These are phyloP conservation scores for Tinea pellionella DNA, from an alignment of 2,888 invertebrate genomes.

Conservation along the genomic window DNA sequence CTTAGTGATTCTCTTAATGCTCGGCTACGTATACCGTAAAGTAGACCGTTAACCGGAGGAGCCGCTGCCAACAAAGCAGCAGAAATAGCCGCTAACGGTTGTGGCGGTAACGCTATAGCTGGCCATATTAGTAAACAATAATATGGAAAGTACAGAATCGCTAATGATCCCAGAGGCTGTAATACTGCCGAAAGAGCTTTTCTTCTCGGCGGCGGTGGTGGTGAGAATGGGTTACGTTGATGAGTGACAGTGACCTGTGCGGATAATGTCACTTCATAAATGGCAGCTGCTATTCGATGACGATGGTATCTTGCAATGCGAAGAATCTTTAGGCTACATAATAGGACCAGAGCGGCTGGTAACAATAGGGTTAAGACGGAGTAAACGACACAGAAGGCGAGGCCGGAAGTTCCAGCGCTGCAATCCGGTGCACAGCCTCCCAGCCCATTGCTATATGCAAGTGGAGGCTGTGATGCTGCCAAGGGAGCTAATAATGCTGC, in stretches of 20 bases:
- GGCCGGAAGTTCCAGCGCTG: slow-evolving; percentile 67
- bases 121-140: slow-evolving; percentile 79
- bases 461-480: slow-evolving; percentile 66
- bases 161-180: slow-evolving; percentile 78
- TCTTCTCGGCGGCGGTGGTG: slow-evolving; percentile 74
- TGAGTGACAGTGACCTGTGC: slow-evolving; percentile 88
- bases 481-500: slow-evolving; percentile 74
- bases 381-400: slow-evolving; percentile 75
- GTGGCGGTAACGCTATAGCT: slow-evolving; percentile 43
- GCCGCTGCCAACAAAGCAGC: slow-evolving; percentile 76
- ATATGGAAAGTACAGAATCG: slow-evolving; percentile 80
- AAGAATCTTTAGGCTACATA: slow-evolving; percentile 78
- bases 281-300: slow-evolving; percentile 85
- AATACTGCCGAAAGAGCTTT: slow-evolving; percentile 76
- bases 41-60: slow-evolving; percentile 79
- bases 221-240: slow-evolving; percentile 81
- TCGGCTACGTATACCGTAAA: slow-evolving; percentile 82
- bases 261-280: slow-evolving; percentile 85
- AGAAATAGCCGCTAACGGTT: slow-evolving; percentile 67
- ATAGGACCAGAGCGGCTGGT: slow-evolving; percentile 75
- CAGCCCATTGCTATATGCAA: slow-evolving; percentile 52
- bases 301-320: slow-evolving; percentile 80
- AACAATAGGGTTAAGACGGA: slow-evolving; percentile 73
- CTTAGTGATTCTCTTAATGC: slow-evolving; percentile 77
- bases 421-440: slow-evolving; percentile 78